phyloP scores from a whole-genome alignment of 1,140 invertebrate species.

The Bombyx mandarina region DNA sequence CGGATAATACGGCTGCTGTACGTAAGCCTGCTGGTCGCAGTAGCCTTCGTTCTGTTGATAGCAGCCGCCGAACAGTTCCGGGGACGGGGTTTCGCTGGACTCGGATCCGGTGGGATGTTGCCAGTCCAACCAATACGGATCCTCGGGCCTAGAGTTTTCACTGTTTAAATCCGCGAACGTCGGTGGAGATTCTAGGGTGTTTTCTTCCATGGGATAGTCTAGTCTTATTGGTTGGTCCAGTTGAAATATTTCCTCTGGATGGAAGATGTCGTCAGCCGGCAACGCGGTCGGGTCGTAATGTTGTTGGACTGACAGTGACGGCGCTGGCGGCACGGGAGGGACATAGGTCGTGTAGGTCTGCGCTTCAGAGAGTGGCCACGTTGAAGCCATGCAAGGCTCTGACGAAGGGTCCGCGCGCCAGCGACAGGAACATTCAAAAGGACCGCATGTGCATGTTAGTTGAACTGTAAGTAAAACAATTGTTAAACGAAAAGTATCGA shows the following conservation, averaged over 20 bases:
- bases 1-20: constrained; percentile 44
- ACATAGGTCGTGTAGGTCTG: constrained; percentile 38
- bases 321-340: constrained; percentile 24
- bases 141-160: constrained; percentile 73
- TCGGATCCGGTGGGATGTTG: constrained; percentile 57
- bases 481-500: too few species aligned
- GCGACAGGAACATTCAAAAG: constrained; percentile 55
- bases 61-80: constrained; percentile 50
- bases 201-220: constrained; percentile 70
- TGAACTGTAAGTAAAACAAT: constrained; percentile 19
- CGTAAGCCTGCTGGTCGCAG: constrained; percentile 46
- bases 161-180: constrained; percentile 81
- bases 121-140: constrained; percentile 63
- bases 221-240: constrained; percentile 80
- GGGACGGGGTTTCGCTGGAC: constrained; percentile 71
- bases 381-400: constrained; percentile 30
- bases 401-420: constrained; percentile 40
- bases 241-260: constrained; percentile 84
- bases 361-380: constrained; percentile 42
- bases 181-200: constrained; percentile 74
- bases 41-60: constrained; percentile 52
- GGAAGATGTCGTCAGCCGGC: constrained; percentile 78
- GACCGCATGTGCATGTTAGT: constrained; percentile 50
- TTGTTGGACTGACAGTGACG: constrained; percentile 27
- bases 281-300: constrained; percentile 54